Evolutionary conservation across 2,888 invertebrate species (phyloP).

Genomic region (Drosophila robusta): DNA sequence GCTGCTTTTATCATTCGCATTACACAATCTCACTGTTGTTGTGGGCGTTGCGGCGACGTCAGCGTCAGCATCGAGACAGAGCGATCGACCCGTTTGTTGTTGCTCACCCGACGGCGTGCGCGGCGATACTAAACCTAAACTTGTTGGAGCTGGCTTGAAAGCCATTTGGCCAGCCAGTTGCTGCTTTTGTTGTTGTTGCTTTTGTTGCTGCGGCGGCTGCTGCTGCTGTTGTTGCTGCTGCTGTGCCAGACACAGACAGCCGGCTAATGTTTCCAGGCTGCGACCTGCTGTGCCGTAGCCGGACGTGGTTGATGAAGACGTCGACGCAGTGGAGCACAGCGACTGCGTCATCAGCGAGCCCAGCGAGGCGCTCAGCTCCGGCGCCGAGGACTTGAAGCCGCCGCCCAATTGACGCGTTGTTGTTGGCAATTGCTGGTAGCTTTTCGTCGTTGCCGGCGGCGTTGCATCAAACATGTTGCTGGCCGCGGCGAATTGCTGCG

Average conservation of each 20-base stretch:
- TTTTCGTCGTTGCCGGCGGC: slow-evolving; percentile 68
- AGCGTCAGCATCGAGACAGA: slow-evolving; percentile 26
- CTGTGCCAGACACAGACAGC: slow-evolving; percentile 62
- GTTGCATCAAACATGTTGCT: slow-evolving; percentile 75
- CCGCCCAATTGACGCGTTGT: slow-evolving; percentile 48
- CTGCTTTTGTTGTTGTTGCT: slow-evolving; percentile 39
- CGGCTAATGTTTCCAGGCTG: slow-evolving; percentile 79
- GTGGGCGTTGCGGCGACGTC: slow-evolving; percentile 70
- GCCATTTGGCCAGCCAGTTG: slow-evolving; percentile 63
- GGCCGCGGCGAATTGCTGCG: slow-evolving; percentile 67
- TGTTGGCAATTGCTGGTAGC: slow-evolving; percentile 65
- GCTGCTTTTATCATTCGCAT: slow-evolving; percentile 68
- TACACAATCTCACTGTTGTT: slow-evolving; percentile 72
- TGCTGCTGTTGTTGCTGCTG: slow-evolving; percentile 45
- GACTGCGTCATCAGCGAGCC: slow-evolving; percentile 82
- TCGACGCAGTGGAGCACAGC: slow-evolving; percentile 75
- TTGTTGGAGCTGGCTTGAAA: slow-evolving; percentile 71
- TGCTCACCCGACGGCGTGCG: slow-evolving; percentile 81
- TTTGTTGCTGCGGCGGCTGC: slow-evolving; percentile 33
- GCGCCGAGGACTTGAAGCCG: slow-evolving; percentile 79
- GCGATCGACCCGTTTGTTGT: slow-evolving; percentile 61
- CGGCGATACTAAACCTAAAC: slow-evolving; percentile 80
- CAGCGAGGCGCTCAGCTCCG: slow-evolving; percentile 79
- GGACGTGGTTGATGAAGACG: slow-evolving; percentile 72
- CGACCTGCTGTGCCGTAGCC: slow-evolving; percentile 81